Base-by-base conservation (phyloP, 2,888 invertebrate species). In the Labia minor region DNA sequence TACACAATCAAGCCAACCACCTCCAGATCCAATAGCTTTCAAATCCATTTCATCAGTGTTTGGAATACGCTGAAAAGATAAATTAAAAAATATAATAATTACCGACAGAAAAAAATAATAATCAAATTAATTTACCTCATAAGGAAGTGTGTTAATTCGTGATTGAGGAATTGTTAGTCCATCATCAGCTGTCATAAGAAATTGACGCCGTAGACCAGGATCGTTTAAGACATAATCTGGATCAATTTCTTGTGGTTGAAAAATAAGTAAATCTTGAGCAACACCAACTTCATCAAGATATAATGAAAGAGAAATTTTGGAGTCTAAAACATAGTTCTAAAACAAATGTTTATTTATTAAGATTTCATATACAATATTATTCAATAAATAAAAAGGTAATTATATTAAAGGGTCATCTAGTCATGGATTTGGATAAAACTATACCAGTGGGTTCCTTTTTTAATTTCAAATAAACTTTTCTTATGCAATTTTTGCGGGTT, bases 171-270 rank as follows among this genome's bases (percentile, higher is more conserved):
- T 49, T 33, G 33, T 33, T 16, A 49, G 49, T n/a, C n/a, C 14
- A 14, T 49, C 16, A 49, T 49, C 49, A 49, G 49, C 49, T n/a
- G 49, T 11, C 49, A 49, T n/a, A 49, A 49, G 49, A 16, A 49
- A 49, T 49, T 49, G 49, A n/a, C 49, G 14, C 2, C 49, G 14
- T 49, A 49, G 14, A 49, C 6, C 49, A 49, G 49, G 49, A 49
- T 49, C 49, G 14, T 11, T 49, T 14, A 49, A 49, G 14, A 49
- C 49, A 49, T 49, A 49, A 49, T 49, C 49, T 3, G 49, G 49
- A 49, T 49, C 49, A 49, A 49, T 16, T 49, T 49, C 49, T 49
- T 49, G 49, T 8, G 49, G 49, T 49, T 49, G 49, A 49, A 49
- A 49, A 49, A 49, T 49, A 14, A 49, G n/a, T 16, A 49, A 49